Evolutionary conservation across 2,888 invertebrate species (phyloP).

Genomic region (Drosophila buzzatii): DNA sequence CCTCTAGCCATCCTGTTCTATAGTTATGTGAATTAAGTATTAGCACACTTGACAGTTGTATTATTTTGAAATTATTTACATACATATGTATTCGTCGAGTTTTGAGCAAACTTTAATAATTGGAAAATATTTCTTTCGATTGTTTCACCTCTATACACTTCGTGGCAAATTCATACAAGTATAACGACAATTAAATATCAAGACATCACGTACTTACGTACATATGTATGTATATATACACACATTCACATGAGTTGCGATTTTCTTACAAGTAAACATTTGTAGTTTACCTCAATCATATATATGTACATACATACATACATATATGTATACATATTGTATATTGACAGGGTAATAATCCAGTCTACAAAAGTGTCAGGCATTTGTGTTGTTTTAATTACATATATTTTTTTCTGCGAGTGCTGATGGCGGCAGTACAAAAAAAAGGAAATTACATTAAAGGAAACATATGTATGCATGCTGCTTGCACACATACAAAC

Average conservation of each 20-base stretch:
- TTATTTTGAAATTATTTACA: not conserved
- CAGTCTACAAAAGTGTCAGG: slow-evolving; percentile 35
- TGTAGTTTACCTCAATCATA: slow-evolving; percentile 11
- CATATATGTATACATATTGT: not conserved
- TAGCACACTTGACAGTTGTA: not conserved
- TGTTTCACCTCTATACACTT: not conserved
- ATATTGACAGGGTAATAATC: slow-evolving; percentile 13
- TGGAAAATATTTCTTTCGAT: not conserved
- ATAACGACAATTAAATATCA: not conserved
- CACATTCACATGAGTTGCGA: not conserved
- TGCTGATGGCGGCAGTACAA: slow-evolving; percentile 27
- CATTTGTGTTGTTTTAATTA: not conserved
- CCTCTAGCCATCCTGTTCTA: not conserved
- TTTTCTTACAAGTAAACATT: slow-evolving; percentile 23
- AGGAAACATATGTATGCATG: slow-evolving; percentile 13
- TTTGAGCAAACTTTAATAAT: not conserved
- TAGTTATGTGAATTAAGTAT: not conserved
- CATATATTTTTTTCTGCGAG: slow-evolving; percentile 16
- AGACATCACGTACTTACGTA: not conserved
- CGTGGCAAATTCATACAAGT: not conserved
- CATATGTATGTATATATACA: not conserved
- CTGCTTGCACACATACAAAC: not conserved
- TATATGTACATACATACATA: not conserved
- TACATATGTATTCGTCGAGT: not conserved
- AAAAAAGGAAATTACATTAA: slow-evolving; percentile 8